These are phyloP conservation scores for Albula glossodonta DNA, from an alignment of 2,113 vertebrate genomes.

Conservation along the genomic window DNA sequence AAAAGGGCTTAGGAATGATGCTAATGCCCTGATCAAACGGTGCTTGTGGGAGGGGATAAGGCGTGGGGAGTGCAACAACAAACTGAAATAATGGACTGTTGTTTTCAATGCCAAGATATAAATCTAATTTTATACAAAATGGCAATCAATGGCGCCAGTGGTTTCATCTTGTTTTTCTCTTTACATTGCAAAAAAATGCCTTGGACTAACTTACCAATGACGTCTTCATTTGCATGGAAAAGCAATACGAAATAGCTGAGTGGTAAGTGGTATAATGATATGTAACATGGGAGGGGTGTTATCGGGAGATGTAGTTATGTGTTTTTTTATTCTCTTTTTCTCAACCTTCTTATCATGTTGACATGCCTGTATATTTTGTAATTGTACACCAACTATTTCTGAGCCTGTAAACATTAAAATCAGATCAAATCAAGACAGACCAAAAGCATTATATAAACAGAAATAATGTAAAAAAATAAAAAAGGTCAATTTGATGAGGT, in stretches of 20 bases:
- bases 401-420: too few relatives aligned
- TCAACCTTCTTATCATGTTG: too few relatives aligned
- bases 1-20: constrained; percentile 52
- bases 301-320: too few relatives aligned
- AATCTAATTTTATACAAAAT: constrained; percentile 58
- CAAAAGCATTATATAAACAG: too few relatives aligned
- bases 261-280: too few relatives aligned
- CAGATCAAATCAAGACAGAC: too few relatives aligned
- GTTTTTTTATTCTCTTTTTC: too few relatives aligned
- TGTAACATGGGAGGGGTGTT: too few relatives aligned
- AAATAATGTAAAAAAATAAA: too few relatives aligned
- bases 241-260: constrained; percentile 36
- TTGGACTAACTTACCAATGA: constrained; percentile 2
- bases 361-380: too few relatives aligned
- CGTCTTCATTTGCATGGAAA: constrained; percentile 30
- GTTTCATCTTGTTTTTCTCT: constrained; percentile 21
- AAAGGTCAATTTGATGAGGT: too few relatives aligned
- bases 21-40: constrained; percentile 51
- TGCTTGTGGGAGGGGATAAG: constrained; percentile 48
- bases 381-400: too few relatives aligned
- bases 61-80: background rate
- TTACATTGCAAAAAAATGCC: constrained; percentile 20
- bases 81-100: constrained; percentile 51
- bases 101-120: constrained; percentile 53
- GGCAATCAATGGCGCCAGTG: constrained; percentile 33